phyloP scores from a whole-genome alignment of 2,113 vertebrate genomes.

The Apus apus region DNA sequence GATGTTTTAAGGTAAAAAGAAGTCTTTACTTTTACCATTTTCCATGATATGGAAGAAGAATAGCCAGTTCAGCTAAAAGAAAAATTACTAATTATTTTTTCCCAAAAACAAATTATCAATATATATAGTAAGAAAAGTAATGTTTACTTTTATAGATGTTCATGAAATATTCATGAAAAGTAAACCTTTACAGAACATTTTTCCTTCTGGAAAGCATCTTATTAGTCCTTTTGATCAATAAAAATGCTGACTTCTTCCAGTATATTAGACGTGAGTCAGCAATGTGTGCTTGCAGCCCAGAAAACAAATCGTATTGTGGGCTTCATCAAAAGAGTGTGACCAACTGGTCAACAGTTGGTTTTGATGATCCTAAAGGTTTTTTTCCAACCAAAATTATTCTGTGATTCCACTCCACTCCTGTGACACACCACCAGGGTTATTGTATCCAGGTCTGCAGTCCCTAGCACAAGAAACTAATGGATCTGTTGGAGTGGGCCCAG shows the following conservation, averaged over 20 bases:
- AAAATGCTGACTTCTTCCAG: not conserved
- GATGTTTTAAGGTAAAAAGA: not conserved
- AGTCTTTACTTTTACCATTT: not conserved
- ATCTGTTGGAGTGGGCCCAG: not conserved
- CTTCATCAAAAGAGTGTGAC: not conserved
- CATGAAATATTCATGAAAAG: not conserved
- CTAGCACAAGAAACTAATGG: not conserved
- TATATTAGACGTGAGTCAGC: not conserved
- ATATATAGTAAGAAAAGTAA: not conserved
- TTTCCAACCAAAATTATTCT: not conserved
- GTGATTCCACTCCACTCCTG: rapidly evolving
- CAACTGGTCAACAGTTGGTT: not conserved
- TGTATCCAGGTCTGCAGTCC: not conserved
- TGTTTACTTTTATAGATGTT: not conserved
- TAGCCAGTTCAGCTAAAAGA: not conserved
- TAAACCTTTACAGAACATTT: not conserved
- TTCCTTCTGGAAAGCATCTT: not conserved
- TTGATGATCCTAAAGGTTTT: too few species aligned
- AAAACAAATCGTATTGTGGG: too few species aligned
- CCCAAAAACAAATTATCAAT: not conserved
- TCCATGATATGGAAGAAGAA: not conserved
- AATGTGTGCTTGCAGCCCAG: not conserved
- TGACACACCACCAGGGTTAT: not conserved
- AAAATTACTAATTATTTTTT: not conserved
- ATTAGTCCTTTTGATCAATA: not conserved